phyloP scores from a whole-genome alignment of 2,113 vertebrate species.

The Romanogobio albipinnatus region DNA sequence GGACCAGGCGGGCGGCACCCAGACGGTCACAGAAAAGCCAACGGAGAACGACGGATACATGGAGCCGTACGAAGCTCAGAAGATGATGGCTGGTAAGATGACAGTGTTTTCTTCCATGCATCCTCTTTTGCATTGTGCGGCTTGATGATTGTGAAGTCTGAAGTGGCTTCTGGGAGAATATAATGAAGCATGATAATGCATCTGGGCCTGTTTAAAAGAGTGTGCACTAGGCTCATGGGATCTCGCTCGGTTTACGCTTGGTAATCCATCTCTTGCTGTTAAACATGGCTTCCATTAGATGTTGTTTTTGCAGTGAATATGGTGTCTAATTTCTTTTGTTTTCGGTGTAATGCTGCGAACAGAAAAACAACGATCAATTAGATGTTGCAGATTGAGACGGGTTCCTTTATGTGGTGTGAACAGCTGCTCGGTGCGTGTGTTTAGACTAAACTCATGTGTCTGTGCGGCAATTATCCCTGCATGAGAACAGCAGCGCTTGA shows the following conservation, averaged over 20 bases:
- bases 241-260: neutral
- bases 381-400: neutral
- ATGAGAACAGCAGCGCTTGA: neutral
- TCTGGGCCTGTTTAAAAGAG: neutral
- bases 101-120: neutral
- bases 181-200: slow-evolving; percentile 15
- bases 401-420: neutral
- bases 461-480: slow-evolving; percentile 53
- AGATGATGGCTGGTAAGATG: slow-evolving; percentile 94
- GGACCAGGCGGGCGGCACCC: slow-evolving; percentile 79
- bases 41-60: slow-evolving; percentile 95
- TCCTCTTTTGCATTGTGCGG: neutral
- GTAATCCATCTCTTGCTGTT: neutral
- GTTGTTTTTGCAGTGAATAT: neutral
- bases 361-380: neutral
- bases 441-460: slow-evolving; percentile 13
- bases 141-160: neutral
- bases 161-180: neutral
- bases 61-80: slow-evolving; percentile 98
- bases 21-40: slow-evolving; percentile 80
- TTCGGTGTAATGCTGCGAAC: neutral
- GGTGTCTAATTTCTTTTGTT: neutral
- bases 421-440: slow-evolving; percentile 32
- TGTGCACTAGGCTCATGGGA: neutral
- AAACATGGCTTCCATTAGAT: neutral